phyloP scores from a whole-genome alignment of 2,888 invertebrate genomes.

The Hydriomena furcata region DNA sequence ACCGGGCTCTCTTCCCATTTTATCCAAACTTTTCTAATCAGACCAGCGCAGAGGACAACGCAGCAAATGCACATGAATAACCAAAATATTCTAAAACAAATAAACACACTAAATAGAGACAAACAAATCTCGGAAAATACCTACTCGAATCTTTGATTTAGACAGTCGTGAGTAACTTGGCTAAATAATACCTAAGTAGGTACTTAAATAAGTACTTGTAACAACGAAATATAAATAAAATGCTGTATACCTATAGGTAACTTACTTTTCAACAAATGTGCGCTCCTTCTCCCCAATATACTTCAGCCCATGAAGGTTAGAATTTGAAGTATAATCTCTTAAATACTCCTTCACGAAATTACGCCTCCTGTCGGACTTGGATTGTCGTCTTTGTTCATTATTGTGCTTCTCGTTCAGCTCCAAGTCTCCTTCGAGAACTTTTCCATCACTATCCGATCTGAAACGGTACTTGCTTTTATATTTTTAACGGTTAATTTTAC shows the following conservation, averaged over 20 bases:
- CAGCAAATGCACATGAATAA: conserved; percentile 83
- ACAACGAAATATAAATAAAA: too few species aligned
- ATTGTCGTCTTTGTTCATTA: conserved; percentile 18
- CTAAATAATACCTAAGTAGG: too few species aligned
- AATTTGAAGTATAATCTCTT: conserved; percentile 84
- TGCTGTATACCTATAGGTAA: too few species aligned
- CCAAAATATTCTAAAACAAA: conserved; percentile 84
- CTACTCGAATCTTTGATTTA: too few species aligned
- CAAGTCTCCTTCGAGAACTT: conserved; percentile 35
- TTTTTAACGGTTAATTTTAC: not conserved
- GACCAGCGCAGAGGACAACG: conserved; percentile 82
- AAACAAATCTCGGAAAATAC: too few species aligned
- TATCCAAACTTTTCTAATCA: conserved; percentile 86
- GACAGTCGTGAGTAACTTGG: too few species aligned
- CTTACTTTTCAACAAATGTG: conserved; percentile 83
- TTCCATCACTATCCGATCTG: conserved; percentile 48
- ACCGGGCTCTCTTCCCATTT: conserved; percentile 89
- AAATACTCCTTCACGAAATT: conserved; percentile 74
- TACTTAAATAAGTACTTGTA: too few species aligned
- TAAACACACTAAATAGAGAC: too few species aligned
- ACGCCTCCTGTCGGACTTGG: conserved; percentile 34
- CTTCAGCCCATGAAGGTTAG: conserved; percentile 85
- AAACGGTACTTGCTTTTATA: conserved; percentile 19
- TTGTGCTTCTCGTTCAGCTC: conserved; percentile 39
- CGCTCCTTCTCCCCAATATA: conserved; percentile 85